Conservation (phyloP, 2,797 vertebrate genomes). For the Microhierax caerulescens region DNA sequence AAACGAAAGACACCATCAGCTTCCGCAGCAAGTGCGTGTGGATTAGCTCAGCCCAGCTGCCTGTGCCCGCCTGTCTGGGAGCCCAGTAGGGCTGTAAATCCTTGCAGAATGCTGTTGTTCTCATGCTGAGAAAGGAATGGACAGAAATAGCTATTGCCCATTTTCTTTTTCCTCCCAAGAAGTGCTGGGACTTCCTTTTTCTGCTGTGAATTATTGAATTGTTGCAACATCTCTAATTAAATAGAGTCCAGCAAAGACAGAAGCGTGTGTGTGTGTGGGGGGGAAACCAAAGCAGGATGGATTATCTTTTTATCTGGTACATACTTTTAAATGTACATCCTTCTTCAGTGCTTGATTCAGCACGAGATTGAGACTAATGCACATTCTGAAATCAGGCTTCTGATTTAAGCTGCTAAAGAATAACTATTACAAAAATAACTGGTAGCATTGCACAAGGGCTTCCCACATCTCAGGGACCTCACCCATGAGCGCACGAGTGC, state of each 20-base stretch:
- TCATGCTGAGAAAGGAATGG: neutral
- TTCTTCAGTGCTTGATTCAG: neutral
- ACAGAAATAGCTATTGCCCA: neutral
- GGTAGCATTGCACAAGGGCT: no score
- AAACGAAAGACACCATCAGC: rapidly evolving
- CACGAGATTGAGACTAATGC: neutral
- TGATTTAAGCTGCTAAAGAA: neutral
- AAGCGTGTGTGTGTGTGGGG: no score
- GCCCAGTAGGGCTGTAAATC: neutral
- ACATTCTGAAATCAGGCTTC: neutral
- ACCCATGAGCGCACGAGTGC: rapidly evolving
- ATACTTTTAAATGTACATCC: neutral
- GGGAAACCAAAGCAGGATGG: neutral
- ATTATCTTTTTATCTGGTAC: neutral
- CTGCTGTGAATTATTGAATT: neutral
- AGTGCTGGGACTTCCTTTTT: neutral
- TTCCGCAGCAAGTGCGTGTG: neutral
- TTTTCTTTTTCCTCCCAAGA: neutral
- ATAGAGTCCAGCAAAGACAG: neutral
- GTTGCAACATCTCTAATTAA: neutral
- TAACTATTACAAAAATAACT: neutral
- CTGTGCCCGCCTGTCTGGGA: neutral
- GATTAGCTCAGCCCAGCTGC: neutral
- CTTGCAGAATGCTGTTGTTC: neutral
- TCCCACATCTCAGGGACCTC: neutral